Conservation (phyloP, 2,113 vertebrate genomes). For the Ptychochromis oligacanthus region DNA sequence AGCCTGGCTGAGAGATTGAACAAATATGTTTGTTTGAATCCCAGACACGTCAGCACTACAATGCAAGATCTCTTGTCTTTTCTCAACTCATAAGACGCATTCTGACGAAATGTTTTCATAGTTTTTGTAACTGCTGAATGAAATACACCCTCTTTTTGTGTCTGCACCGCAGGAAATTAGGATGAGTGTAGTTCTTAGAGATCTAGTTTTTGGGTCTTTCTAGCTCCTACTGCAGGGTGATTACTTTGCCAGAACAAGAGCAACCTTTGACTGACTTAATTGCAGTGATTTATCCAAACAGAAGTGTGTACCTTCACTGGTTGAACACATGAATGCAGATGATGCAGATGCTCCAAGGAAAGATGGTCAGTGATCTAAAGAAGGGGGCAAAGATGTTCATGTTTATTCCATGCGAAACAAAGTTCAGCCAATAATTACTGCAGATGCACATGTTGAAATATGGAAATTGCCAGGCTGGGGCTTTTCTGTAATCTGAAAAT, state of each 20-base stretch:
- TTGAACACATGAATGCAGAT: neutral
- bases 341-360: neutral
- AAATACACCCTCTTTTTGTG: neutral
- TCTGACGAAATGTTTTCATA: neutral
- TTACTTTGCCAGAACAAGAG: neutral
- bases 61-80: neutral
- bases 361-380: neutral
- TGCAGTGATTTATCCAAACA: neutral
- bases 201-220: neutral
- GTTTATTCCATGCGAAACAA: neutral
- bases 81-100: neutral
- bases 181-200: neutral
- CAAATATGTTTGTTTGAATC: conserved; percentile 26
- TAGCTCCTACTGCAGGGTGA: neutral
- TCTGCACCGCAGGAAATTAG: no score
- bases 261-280: conserved; percentile 6
- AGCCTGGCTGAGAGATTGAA: neutral
- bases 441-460: conserved; percentile 34
- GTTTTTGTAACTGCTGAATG: neutral
- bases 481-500: conserved; percentile 24
- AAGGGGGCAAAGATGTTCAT: neutral
- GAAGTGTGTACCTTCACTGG: neutral
- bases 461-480: conserved; percentile 1
- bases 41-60: neutral
- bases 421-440: conserved; percentile 29